Percentiles rank a stretch among this genome's conserved stretches.
phyloP scores from a whole-genome alignment of 30 jellyfish, hydroid and myxozoan species.

The Pelagia noctiluca region DNA sequence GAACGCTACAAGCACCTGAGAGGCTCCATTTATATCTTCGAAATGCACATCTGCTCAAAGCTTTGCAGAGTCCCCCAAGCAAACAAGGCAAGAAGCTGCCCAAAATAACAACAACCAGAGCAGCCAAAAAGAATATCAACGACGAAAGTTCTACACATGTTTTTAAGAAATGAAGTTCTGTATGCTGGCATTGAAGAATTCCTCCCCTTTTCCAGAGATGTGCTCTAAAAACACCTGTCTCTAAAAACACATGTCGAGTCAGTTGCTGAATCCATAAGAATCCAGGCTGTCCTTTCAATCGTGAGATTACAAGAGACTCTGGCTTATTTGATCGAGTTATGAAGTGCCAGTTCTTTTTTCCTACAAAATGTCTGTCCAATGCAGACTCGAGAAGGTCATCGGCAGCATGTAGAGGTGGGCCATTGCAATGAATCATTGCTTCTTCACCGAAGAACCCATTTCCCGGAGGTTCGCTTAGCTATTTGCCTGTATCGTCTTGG shows the following conservation, averaged over 20 bases:
- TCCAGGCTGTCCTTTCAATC: conserved; percentile 16
- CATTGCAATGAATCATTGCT: conserved; percentile 10
- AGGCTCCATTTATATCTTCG: background rate
- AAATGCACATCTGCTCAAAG: conserved; percentile 1
- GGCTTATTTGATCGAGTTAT: conserved; percentile 16
- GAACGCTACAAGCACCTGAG: background rate
- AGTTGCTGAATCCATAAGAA: conserved; percentile 12
- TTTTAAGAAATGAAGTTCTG: conserved; percentile 5
- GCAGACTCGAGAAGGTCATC: conserved; percentile 18
- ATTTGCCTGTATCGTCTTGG: conserved; percentile 46
- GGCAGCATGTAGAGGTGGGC: conserved; percentile 10
- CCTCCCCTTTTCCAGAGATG: background rate
- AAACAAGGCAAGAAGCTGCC: background rate
- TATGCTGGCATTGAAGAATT: conserved; percentile 2
- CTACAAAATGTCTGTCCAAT: background rate
- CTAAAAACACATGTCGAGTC: conserved; percentile 6
- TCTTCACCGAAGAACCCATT: conserved; percentile 46
- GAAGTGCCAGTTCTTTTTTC: conserved; percentile 1
- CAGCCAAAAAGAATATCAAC: conserved; percentile 11
- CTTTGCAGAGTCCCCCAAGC: conserved; percentile 7
- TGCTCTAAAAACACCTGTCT: conserved; percentile 7
- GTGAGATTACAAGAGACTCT: background rate
- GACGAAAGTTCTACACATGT: background rate
- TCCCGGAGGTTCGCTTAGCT: conserved; percentile 48
- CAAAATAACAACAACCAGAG: background rate